Percentiles rank a stretch among this genome's conserved stretches.
Conservation (phyloP, 2,888 invertebrate genomes). For the Heliconius erato region DNA sequence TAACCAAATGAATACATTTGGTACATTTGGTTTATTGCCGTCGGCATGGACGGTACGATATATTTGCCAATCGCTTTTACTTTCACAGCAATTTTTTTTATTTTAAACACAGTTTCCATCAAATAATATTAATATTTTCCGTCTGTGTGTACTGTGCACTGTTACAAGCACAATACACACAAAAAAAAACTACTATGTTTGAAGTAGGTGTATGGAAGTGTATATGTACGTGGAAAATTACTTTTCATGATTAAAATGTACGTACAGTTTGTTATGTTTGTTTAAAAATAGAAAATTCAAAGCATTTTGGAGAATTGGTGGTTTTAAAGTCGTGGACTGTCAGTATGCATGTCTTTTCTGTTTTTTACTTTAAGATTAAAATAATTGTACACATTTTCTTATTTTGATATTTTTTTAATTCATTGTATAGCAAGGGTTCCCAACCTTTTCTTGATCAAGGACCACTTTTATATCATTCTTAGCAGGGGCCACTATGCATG, state of each 20-base stretch:
- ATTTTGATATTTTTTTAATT: too few relatives aligned
- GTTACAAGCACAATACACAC: background rate
- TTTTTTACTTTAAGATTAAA: too few relatives aligned
- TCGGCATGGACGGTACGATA: constrained; percentile 42
- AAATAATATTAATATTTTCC: constrained; percentile 50
- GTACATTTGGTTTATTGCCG: constrained; percentile 45
- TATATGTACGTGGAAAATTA: background rate
- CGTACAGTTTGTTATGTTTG: background rate
- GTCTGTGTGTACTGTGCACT: background rate
- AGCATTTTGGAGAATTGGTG: background rate
- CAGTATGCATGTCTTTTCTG: background rate
- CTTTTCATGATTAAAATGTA: constrained; percentile 5
- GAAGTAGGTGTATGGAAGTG: constrained; percentile 7
- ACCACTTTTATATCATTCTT: too few relatives aligned
- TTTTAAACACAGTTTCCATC: constrained; percentile 39
- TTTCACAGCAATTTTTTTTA: constrained; percentile 45
- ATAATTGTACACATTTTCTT: too few relatives aligned
- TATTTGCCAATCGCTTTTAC: constrained; percentile 49
- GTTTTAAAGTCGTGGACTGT: too few relatives aligned
- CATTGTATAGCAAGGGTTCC: too few relatives aligned
- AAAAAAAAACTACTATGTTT: background rate
- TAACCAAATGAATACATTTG: constrained; percentile 43
- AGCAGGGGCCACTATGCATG: too few relatives aligned
- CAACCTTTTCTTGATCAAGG: too few relatives aligned
- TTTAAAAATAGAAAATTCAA: constrained; percentile 5